A percentile compares a stretch with the other conserved stretches of the same genome.
These are phyloP conservation scores for Ammodytes marinus DNA, from an alignment of 2,113 vertebrate species.

Conservation along the genomic window DNA sequence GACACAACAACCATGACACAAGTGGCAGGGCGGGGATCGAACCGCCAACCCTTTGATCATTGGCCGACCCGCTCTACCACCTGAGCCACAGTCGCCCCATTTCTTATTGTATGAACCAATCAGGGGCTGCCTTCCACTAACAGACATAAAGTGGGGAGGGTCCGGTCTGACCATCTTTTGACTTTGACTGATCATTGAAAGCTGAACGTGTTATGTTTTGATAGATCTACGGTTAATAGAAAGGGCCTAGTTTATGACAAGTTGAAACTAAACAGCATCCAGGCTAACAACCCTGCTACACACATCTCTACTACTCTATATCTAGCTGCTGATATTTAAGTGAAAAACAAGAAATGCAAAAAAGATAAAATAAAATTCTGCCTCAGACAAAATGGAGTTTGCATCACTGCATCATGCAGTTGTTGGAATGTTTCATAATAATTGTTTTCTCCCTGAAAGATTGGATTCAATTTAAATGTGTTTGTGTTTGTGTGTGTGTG, in stretches of 20 bases:
- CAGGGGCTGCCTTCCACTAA: too few species aligned
- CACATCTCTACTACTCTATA: constrained; percentile 34
- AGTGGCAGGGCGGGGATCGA: too few species aligned
- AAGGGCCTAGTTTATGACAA: constrained; percentile 27
- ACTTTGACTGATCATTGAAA: too few species aligned
- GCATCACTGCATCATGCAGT: constrained; percentile 8
- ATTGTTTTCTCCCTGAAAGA: constrained; percentile 17
- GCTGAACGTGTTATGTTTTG: not conserved
- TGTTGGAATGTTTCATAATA: constrained; percentile 26
- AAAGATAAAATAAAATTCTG: not conserved
- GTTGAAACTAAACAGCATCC: constrained; percentile 40
- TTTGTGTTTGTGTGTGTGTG: too few species aligned
- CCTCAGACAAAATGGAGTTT: constrained; percentile 7
- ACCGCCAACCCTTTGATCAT: too few species aligned
- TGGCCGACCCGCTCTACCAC: too few species aligned
- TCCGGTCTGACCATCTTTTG: too few species aligned
- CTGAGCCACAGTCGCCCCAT: too few species aligned
- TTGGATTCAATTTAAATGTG: constrained; percentile 7
- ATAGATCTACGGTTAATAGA: constrained; percentile 25
- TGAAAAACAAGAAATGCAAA: too few species aligned
- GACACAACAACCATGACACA: too few species aligned
- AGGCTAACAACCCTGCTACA: constrained; percentile 46
- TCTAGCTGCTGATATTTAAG: constrained; percentile 20
- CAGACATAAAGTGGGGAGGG: too few species aligned
- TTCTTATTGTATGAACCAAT: too few species aligned